A percentile compares a stretch with the other conserved stretches of the same genome.
These are phyloP conservation scores for Clarias magur DNA, from an alignment of 2,113 vertebrate species.

Conservation along the genomic window DNA sequence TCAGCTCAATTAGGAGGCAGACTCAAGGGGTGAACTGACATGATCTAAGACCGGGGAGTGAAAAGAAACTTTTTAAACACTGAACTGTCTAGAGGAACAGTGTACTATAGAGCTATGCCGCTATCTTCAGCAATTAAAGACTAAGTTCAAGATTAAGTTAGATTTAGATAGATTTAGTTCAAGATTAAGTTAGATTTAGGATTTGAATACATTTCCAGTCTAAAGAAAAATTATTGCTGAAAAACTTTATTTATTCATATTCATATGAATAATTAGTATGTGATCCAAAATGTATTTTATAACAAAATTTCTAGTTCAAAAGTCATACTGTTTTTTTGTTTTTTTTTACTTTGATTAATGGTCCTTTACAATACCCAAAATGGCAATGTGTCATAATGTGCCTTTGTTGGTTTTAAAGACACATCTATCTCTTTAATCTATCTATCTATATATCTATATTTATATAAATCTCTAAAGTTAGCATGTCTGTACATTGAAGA, in stretches of 20 bases:
- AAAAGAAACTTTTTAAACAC: conserved; percentile 38
- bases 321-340: background rate
- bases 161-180: background rate
- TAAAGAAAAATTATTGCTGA: background rate
- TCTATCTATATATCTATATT: too few species aligned
- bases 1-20: conserved; percentile 41
- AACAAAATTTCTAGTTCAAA: background rate
- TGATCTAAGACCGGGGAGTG: conserved; percentile 17
- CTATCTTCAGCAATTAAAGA: background rate
- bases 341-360: background rate
- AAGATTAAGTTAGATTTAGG: background rate
- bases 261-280: background rate
- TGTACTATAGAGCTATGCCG: conserved; percentile 11
- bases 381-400: background rate
- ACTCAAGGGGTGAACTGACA: background rate
- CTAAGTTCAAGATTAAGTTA: background rate
- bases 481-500: too few species aligned
- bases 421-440: too few species aligned
- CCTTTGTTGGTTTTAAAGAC: background rate
- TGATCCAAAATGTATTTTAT: background rate
- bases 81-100: conserved; percentile 13
- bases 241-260: background rate
- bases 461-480: too few species aligned
- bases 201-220: background rate
- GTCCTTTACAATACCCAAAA: background rate